These are phyloP conservation scores for Bellardia pandia DNA, from an alignment of 2,888 invertebrate genomes.

Conservation along the genomic window DNA sequence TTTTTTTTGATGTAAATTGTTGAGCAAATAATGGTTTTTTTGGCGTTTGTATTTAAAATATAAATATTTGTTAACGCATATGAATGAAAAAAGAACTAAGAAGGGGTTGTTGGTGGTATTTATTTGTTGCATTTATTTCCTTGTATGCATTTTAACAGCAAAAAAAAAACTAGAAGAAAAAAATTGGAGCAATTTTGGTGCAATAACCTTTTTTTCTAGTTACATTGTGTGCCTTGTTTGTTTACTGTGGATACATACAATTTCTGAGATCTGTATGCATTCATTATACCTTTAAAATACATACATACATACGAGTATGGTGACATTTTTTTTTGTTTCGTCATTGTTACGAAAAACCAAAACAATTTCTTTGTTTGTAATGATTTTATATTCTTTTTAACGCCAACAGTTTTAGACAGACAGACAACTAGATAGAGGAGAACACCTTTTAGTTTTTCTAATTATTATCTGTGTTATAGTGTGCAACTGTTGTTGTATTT, in stretches of 20 bases:
- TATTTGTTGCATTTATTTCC: constrained; percentile 41
- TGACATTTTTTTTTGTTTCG: constrained; percentile 29
- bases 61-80: constrained; percentile 1
- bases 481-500: constrained; percentile 37
- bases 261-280: not conserved
- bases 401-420: constrained; percentile 35
- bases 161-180: not conserved
- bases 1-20: not conserved
- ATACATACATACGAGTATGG: not conserved
- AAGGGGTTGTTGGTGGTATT: constrained; percentile 7
- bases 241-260: not conserved
- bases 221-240: not conserved
- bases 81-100: not conserved
- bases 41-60: constrained; percentile 18
- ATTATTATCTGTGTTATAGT: not conserved
- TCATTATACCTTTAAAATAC: not conserved
- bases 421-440: constrained; percentile 9
- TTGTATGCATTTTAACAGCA: constrained; percentile 3
- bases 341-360: constrained; percentile 44
- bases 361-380: constrained; percentile 55
- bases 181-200: constrained; percentile 63
- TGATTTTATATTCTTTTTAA: constrained; percentile 46
- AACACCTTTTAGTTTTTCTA: constrained; percentile 57
- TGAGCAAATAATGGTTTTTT: constrained; percentile 11
- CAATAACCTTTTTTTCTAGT: constrained; percentile 61